phyloP scores from a whole-genome alignment of 2,113 vertebrate species.

The Phylloscopus trochilus region DNA sequence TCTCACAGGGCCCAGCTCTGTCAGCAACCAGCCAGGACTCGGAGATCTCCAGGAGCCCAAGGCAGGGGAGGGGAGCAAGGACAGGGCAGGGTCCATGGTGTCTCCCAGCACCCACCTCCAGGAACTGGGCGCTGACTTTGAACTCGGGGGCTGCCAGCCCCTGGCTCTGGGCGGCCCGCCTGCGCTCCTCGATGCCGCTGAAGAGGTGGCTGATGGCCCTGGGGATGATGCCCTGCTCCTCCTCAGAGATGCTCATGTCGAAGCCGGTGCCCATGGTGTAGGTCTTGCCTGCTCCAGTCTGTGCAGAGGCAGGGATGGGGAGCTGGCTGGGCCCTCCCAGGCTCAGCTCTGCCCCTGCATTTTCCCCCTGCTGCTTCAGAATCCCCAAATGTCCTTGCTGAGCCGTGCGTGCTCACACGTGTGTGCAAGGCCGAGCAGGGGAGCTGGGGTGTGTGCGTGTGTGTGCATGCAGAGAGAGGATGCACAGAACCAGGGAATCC shows the following conservation, averaged over 20 bases:
- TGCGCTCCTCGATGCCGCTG: constrained; percentile 83
- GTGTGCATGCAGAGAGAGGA: no score
- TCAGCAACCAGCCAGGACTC: accelerated
- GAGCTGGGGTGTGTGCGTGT: no score
- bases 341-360: background rate
- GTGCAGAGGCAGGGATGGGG: background rate
- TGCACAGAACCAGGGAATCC: no score
- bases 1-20: background rate
- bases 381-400: background rate
- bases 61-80: background rate
- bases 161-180: constrained; percentile 68
- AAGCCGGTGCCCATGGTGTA: constrained; percentile 98
- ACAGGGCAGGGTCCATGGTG: no score
- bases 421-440: no score
- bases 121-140: constrained; percentile 98
- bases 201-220: constrained; percentile 92
- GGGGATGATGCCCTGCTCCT: constrained; percentile 91
- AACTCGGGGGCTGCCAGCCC: constrained; percentile 83
- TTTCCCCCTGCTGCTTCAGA: no score
- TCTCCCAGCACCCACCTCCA: constrained; percentile 81
- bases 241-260: constrained; percentile 74
- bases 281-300: constrained; percentile 95
- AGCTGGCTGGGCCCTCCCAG: background rate
- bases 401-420: background rate
- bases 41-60: background rate